These are phyloP conservation scores for Hassar affinis DNA, from an alignment of 2,113 vertebrate species.

Conservation along the genomic window DNA sequence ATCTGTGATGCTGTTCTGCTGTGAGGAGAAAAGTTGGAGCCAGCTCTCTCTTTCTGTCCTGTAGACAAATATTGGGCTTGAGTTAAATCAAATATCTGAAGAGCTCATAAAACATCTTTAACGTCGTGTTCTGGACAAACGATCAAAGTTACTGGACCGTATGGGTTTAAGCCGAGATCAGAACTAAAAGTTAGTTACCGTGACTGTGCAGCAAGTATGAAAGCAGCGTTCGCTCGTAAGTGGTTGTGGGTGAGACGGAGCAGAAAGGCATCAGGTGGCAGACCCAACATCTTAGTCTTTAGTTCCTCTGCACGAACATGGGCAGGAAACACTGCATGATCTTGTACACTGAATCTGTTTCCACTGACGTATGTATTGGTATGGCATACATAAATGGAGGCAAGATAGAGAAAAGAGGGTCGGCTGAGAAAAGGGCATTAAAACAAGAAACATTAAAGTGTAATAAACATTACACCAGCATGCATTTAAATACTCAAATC, in stretches of 20 bases:
- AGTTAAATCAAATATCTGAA: neutral
- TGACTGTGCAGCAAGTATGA: slow-evolving; percentile 66
- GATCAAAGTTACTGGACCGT: neutral
- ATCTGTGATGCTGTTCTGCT: neutral
- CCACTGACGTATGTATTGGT: slow-evolving; percentile 54
- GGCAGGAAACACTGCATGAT: slow-evolving; percentile 67
- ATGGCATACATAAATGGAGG: neutral
- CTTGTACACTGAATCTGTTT: slow-evolving; percentile 66
- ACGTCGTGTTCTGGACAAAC: neutral
- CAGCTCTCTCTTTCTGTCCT: slow-evolving; percentile 45
- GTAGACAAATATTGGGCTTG: neutral
- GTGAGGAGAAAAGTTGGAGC: slow-evolving; percentile 42
- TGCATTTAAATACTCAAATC: neutral
- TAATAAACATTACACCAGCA: neutral
- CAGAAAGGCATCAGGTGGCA: slow-evolving; percentile 68
- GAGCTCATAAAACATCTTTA: neutral
- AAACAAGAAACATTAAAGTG: neutral
- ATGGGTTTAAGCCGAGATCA: neutral
- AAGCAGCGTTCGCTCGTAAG: slow-evolving; percentile 50
- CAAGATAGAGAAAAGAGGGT: neutral
- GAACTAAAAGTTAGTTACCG: slow-evolving; percentile 49
- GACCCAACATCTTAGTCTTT: slow-evolving; percentile 59
- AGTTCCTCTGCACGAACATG: slow-evolving; percentile 63
- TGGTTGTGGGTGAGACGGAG: slow-evolving; percentile 66
- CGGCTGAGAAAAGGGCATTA: neutral